Base-by-base conservation (phyloP, 2,113 vertebrate species). In the Protobothrops flavoviridis region DNA sequence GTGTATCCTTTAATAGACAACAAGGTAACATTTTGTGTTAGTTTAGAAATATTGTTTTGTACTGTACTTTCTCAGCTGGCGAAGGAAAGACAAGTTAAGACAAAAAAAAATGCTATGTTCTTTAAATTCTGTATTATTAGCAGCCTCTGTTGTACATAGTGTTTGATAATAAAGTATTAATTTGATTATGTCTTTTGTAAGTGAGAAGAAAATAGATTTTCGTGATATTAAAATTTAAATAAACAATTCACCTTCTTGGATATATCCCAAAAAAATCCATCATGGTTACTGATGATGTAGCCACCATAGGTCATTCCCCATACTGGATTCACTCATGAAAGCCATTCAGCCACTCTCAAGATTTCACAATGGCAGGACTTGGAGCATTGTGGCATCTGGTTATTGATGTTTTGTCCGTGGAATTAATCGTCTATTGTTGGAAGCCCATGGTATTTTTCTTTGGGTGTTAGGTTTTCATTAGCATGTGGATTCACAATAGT, bases 101-200 rank as follows among this genome's bases (percentile, higher is more conserved):
- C 95, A 88, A 97, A 88, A 81, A 81, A 96, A 96, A 96, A 94
- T 93, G 92, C 95, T 96, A 94, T 97, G 97, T 98, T 98, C 98
- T 97, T 98, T 98, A 98, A 98, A 98, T 98, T 98, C 98, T 98
- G 98, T 98, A 98, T 98, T 98, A 98, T 98, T 98, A 98, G 98
- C 97, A 97, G 98, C 96, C 98, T 98, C 98, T 99, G 99, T 99
- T 99, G 99, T 99, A 99, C 98, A 99, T 99, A 99, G 98, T 99
- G 99, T 99, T 99, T 99, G 99, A 99, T 99, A 99, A 99, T 99
- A 99, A 99, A 99, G 98, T 99, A 99, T 99, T 99, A 98, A 99
- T 99, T 99, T 99, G 98, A 99, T 99, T 99, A 99, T 98, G 98
- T 99, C 98, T 99, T 99, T 99, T 99, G 98, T 99, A 99, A 99